Conservation (phyloP, 1,140 invertebrate genomes). For the Atta texana region DNA sequence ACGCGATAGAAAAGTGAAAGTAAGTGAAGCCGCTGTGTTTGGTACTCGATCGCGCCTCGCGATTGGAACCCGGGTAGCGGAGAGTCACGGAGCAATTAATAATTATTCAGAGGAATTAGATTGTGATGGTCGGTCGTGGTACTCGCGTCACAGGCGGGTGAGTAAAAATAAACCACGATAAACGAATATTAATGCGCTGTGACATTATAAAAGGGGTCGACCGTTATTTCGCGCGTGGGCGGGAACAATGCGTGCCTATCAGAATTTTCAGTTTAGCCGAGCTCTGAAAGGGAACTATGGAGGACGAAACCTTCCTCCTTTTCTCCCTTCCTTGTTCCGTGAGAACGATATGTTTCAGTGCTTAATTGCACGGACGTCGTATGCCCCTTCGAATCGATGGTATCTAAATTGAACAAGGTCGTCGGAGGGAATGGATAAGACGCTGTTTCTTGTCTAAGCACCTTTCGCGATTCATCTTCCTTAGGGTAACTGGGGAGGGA, state of each 20-base stretch:
- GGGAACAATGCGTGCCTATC: conserved; percentile 47
- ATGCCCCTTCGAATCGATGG: conserved; percentile 57
- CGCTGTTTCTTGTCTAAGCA: conserved; percentile 38
- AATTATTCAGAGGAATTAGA: conserved; percentile 51
- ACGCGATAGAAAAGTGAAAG: conserved; percentile 50
- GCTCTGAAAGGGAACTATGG: background rate
- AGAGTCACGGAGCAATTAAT: conserved; percentile 22
- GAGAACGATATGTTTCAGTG: conserved; percentile 45
- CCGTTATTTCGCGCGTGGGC: conserved; percentile 32
- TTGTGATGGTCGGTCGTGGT: conserved; percentile 23
- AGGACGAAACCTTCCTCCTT: background rate
- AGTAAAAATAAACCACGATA: conserved; percentile 43
- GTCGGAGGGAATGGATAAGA: conserved; percentile 58
- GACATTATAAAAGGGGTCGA: conserved; percentile 50
- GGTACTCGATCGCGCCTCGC: background rate
- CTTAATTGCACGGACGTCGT: conserved; percentile 57
- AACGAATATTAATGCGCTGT: conserved; percentile 53
- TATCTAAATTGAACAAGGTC: conserved; percentile 68
- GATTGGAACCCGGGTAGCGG: background rate
- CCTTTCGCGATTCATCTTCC: conserved; percentile 46
- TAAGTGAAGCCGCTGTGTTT: conserved; percentile 25
- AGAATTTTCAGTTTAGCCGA: conserved; percentile 51
- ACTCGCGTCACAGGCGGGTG: conserved; percentile 10
- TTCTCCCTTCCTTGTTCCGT: background rate
- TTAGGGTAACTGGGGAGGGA: conserved; percentile 27